These are phyloP conservation scores for Tolmerus cingulatus DNA, from an alignment of 2,888 invertebrate species.

Conservation along the genomic window DNA sequence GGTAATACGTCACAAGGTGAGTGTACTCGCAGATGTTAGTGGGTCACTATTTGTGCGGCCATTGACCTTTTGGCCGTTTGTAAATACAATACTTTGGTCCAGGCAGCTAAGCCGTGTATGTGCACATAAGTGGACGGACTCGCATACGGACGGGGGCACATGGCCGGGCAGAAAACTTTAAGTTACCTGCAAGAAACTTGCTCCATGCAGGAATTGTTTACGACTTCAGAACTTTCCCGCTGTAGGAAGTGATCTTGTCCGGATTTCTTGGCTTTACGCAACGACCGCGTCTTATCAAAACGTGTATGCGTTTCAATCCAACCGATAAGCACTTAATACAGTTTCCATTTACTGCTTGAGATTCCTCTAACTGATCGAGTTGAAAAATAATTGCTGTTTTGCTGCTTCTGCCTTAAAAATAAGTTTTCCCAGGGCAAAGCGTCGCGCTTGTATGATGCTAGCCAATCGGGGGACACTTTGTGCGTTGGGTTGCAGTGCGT, in stretches of 20 bases:
- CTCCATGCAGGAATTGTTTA: constrained; percentile 35
- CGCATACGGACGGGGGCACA: not conserved
- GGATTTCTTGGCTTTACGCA: constrained; percentile 25
- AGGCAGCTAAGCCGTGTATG: not conserved
- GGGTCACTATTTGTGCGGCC: constrained; percentile 65
- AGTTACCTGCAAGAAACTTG: constrained; percentile 35
- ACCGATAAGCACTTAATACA: constrained; percentile 9
- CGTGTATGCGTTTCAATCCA: constrained; percentile 24
- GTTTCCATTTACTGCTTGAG: constrained; percentile 26
- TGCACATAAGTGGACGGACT: not conserved
- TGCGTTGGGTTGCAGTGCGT: not conserved
- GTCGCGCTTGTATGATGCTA: not conserved
- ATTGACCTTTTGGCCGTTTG: constrained; percentile 63
- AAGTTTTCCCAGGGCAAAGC: not conserved
- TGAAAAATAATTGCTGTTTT: not conserved
- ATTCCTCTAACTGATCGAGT: not conserved
- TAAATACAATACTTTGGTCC: constrained; percentile 50
- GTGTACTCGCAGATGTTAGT: constrained; percentile 65
- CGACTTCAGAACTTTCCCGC: constrained; percentile 39
- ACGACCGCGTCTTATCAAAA: constrained; percentile 40
- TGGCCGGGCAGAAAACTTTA: not conserved
- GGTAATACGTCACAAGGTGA: constrained; percentile 64
- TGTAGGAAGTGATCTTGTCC: constrained; percentile 41
- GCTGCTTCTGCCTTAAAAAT: not conserved
- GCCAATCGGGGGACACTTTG: not conserved